Evolutionary conservation across 2,113 vertebrate genomes (phyloP).

Genomic region (Callipepla squamata): DNA sequence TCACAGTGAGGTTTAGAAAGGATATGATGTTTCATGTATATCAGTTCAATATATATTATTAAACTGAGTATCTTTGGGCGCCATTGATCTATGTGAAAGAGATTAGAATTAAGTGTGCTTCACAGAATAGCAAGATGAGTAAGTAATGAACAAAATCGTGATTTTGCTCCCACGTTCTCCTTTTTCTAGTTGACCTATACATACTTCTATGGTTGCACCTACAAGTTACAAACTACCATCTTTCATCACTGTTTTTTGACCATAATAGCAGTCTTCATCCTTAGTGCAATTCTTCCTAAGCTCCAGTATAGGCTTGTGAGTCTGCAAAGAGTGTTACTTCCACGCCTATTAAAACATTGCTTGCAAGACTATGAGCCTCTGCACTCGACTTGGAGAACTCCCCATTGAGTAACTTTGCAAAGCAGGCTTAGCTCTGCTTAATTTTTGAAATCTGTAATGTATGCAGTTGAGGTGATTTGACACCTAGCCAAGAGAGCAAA

Average conservation of each 20-base stretch:
- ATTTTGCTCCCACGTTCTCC: neutral
- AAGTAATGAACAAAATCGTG: neutral
- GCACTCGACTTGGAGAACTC: constrained; percentile 16
- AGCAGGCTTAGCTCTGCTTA: constrained; percentile 14
- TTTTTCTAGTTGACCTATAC: neutral
- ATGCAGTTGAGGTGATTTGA: neutral
- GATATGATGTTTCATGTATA: neutral
- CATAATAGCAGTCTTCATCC: neutral
- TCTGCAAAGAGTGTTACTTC: neutral
- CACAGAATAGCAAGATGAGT: neutral
- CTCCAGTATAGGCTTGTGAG: neutral
- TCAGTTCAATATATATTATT: neutral
- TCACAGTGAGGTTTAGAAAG: neutral
- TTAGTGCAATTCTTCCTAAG: neutral
- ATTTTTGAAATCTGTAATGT: neutral
- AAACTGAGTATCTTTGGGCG: neutral
- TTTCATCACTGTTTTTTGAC: neutral
- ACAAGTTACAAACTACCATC: neutral
- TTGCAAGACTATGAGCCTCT: constrained; percentile 2
- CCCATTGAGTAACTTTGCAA: neutral
- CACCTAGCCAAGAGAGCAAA: neutral
- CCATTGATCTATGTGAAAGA: neutral
- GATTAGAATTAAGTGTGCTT: neutral
- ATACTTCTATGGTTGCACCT: neutral
- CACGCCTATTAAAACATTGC: neutral